Conservation (phyloP, 2,888 invertebrate genomes). For the Arrhopalites spinosus region DNA sequence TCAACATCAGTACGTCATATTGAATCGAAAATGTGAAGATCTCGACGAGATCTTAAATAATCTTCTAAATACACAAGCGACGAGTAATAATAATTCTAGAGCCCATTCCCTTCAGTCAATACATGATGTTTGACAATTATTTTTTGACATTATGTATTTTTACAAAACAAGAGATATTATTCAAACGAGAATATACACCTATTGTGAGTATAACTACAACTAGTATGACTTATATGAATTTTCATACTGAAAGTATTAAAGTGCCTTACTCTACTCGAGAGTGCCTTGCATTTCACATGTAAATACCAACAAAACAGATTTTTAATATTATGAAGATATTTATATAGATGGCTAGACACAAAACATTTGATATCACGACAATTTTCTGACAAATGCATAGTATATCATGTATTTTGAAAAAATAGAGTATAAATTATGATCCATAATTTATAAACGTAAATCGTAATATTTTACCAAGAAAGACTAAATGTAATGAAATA, state of each 20-base stretch:
- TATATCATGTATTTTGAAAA: not conserved
- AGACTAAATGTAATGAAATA: not conserved
- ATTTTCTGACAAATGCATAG: not conserved
- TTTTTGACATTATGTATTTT: too few relatives aligned
- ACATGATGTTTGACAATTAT: not conserved
- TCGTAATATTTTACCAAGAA: not conserved
- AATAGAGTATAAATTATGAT: not conserved
- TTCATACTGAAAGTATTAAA: too few relatives aligned
- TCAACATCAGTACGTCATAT: constrained; percentile 46
- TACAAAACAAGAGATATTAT: too few relatives aligned
- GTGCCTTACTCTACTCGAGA: too few relatives aligned
- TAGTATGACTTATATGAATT: too few relatives aligned
- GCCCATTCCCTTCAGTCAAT: constrained; percentile 5
- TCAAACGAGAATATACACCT: too few relatives aligned
- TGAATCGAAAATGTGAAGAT: constrained; percentile 44
- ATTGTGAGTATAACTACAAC: too few relatives aligned
- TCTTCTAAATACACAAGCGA: not conserved
- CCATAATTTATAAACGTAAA: not conserved
- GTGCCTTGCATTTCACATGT: too few relatives aligned
- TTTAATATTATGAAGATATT: too few relatives aligned
- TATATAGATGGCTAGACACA: too few relatives aligned
- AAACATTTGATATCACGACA: too few relatives aligned
- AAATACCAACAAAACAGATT: too few relatives aligned
- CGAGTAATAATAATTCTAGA: constrained; percentile 14
- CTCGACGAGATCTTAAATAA: constrained; percentile 32